Conservation (phyloP, 64 coral and sea anemone species). For the Pocillopora damicornis region DNA sequence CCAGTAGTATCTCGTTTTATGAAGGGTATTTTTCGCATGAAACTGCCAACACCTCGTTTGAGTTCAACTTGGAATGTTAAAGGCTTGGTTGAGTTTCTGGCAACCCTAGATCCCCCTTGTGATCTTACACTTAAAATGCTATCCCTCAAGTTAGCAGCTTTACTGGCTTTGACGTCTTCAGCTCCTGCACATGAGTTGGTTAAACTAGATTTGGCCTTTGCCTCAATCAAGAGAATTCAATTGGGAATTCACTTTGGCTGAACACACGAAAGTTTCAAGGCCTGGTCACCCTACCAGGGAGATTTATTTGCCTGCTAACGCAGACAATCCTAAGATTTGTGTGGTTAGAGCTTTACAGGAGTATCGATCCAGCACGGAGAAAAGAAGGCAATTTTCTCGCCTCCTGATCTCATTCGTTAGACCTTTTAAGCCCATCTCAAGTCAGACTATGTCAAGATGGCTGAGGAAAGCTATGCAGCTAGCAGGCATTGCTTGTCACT, state of each 20-base stretch:
- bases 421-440: conserved; percentile 21
- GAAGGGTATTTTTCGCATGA: conserved; percentile 28
- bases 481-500: conserved; percentile 24
- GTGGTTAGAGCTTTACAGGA: conserved; percentile 8
- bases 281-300: conserved; percentile 8
- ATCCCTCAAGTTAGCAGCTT: conserved; percentile 15
- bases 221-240: background rate
- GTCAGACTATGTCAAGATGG: conserved; percentile 48
- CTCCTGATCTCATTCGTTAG: conserved; percentile 1
- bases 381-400: conserved; percentile 10
- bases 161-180: conserved; percentile 47
- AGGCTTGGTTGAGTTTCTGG: background rate
- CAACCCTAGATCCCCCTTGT: background rate
- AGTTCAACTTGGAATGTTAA: conserved; percentile 29
- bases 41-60: conserved; percentile 17
- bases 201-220: conserved; percentile 35
- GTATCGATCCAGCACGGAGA: background rate
- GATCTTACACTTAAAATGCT: background rate
- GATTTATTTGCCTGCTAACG: background rate
- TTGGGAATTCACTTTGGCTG: conserved; percentile 12
- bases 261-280: conserved; percentile 13
- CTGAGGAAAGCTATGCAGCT: conserved; percentile 34
- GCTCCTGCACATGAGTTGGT: conserved; percentile 6
- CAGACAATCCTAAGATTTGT: conserved; percentile 13
- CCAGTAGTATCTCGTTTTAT: conserved; percentile 50